These are phyloP conservation scores for Pherbina coryleti DNA, from an alignment of 2,888 invertebrate genomes.

Conservation along the genomic window DNA sequence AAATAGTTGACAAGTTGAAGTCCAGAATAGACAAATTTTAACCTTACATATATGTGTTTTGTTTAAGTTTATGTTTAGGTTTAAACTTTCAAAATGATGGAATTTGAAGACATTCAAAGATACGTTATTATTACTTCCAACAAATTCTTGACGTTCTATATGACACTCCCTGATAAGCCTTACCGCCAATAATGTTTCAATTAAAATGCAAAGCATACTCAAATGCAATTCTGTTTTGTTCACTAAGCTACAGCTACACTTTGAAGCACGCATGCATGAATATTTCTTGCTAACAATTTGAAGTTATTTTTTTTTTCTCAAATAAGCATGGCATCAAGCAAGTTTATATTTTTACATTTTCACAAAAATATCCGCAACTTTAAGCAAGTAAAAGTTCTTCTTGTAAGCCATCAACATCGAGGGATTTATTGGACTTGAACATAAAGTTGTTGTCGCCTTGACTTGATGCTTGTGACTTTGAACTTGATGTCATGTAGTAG, in stretches of 20 bases:
- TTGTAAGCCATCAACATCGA: slow-evolving; percentile 55
- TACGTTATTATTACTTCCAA: too few species aligned
- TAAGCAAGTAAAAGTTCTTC: slow-evolving; percentile 64
- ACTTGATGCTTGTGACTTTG: slow-evolving; percentile 66
- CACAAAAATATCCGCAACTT: not conserved
- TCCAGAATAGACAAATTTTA: too few species aligned
- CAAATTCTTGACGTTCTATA: too few species aligned
- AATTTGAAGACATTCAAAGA: too few species aligned
- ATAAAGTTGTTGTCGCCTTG: slow-evolving; percentile 60
- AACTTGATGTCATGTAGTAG: slow-evolving; percentile 68
- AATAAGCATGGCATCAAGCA: not conserved
- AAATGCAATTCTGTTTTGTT: slow-evolving; percentile 3
- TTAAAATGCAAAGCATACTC: slow-evolving; percentile 2
- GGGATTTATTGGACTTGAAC: slow-evolving; percentile 62
- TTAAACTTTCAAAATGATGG: too few species aligned
- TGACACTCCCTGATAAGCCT: too few species aligned
- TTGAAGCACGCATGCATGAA: slow-evolving; percentile 5
- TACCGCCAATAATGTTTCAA: not conserved
- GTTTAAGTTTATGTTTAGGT: too few species aligned
- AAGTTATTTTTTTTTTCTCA: not conserved
- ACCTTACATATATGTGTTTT: too few species aligned
- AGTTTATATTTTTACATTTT: not conserved
- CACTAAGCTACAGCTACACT: not conserved
- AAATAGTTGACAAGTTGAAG: too few species aligned
- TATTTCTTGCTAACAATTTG: slow-evolving; percentile 32